phyloP scores from a whole-genome alignment of 2,888 invertebrate genomes.

The Fabriciana adippe region DNA sequence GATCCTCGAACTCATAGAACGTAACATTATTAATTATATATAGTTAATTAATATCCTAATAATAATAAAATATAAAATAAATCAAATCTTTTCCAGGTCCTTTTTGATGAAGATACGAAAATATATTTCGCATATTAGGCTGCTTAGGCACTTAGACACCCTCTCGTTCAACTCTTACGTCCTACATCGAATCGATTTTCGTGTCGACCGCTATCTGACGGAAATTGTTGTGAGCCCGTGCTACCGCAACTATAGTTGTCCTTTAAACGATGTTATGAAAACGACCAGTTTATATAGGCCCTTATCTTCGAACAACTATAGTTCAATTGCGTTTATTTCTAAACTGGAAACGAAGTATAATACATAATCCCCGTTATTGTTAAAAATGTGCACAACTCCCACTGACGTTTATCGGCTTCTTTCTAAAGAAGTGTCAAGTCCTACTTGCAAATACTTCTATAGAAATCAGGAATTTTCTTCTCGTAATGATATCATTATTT shows the following conservation, averaged over 20 bases:
- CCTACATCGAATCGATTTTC: constrained; percentile 49
- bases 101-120: neutral
- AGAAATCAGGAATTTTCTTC: too few relatives aligned
- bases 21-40: too few relatives aligned
- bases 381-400: constrained; percentile 1
- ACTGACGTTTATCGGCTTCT: neutral
- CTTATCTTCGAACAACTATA: neutral
- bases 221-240: constrained; percentile 50
- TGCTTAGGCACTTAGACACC: constrained; percentile 7
- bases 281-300: constrained; percentile 20
- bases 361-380: neutral
- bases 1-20: too few relatives aligned
- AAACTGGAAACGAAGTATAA: constrained; percentile 2
- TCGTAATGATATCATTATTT: too few relatives aligned
- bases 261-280: constrained; percentile 31
- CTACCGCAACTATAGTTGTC: constrained; percentile 37
- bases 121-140: constrained; percentile 10
- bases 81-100: neutral
- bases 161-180: constrained; percentile 32
- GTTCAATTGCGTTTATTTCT: neutral
- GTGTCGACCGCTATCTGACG: constrained; percentile 44
- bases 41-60: too few relatives aligned
- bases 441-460: too few relatives aligned
- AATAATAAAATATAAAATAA: too few relatives aligned
- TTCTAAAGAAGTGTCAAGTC: neutral